Base-by-base conservation (phyloP, 2,888 invertebrate genomes). In the Cosmia trapezina region DNA sequence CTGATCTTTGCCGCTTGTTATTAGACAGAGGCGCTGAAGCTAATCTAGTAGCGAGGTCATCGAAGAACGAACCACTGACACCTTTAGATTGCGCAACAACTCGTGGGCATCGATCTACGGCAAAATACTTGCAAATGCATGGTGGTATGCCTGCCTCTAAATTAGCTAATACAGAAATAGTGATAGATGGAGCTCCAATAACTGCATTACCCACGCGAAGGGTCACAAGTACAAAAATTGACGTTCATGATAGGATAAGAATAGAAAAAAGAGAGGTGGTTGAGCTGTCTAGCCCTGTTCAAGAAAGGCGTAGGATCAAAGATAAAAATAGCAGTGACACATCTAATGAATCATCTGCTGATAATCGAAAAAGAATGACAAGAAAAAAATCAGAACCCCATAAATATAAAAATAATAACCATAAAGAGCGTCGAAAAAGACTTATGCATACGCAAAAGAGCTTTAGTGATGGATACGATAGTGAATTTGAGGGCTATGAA, bases 31-130 rank as follows among this genome's bases (percentile, higher is more conserved):
- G 98, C 0, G 98, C 98, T 0, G 97, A 98, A 89, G 97, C 99
- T 2, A 99, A 99, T 93, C 97, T 98, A 0, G 97, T 99, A 28
- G 97, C 98, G 83, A 96, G 98, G 72, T 98, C 98, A 51, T 97
- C 97, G 1, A 98, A 98, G 92, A 98, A 99, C 77, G 97, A 98
- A 78, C 97, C 98, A 67, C 97, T 99, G 95, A 99, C 99, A 0
- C 98, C 99, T 0, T 95, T 99, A 84, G 99, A 99, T 91, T 98
- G 99, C 81, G 99, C 99, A 0, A 96, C 99, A 8, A 98, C 98
- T 87, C 97, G 98, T 76, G 98, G 98, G 0, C 98, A 98, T 91
- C 97, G 98, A 70, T 98, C 99, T 3, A 98, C 98, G 67, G 99
- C 99, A 45, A 99, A 99, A 93, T 98, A 98, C 92, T 96, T 99